Evolutionary conservation across 2,797 vertebrate species (phyloP).

Genomic region (Anomalospiza imberbis): DNA sequence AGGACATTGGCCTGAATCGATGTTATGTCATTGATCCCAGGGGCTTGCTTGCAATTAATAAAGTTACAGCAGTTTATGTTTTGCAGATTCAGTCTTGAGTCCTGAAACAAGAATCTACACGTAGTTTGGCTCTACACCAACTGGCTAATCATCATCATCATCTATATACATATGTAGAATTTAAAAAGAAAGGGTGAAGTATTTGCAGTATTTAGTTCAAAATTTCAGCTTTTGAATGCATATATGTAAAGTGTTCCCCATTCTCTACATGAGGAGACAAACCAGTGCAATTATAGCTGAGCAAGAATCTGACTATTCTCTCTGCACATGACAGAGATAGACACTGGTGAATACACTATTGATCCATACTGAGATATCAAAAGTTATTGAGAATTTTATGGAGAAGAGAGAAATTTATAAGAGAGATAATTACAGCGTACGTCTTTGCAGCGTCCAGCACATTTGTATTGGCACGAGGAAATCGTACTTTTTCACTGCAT

Average conservation of each 20-base stretch:
- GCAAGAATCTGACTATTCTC: neutral
- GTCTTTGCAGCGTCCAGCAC: fast-evolving
- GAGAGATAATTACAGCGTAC: neutral
- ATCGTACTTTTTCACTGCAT: neutral
- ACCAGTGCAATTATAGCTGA: neutral
- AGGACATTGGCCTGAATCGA: neutral
- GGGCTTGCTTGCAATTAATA: neutral
- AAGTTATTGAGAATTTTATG: neutral
- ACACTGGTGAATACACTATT: neutral
- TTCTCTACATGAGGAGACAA: neutral
- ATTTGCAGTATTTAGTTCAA: neutral
- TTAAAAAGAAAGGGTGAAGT: neutral
- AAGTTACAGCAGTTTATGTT: neutral
- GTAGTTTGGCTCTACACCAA: neutral
- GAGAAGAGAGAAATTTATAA: neutral
- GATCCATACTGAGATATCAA: neutral
- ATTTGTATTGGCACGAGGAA: neutral
- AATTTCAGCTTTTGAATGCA: neutral
- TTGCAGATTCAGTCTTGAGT: neutral
- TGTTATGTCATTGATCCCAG: neutral
- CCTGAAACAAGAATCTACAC: neutral
- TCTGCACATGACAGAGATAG: neutral
- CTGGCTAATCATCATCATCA: neutral
- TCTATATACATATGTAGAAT: neutral
- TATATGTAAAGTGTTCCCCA: neutral